These are phyloP conservation scores for Diaperis boleti DNA, from an alignment of 2,888 invertebrate species.

Conservation along the genomic window DNA sequence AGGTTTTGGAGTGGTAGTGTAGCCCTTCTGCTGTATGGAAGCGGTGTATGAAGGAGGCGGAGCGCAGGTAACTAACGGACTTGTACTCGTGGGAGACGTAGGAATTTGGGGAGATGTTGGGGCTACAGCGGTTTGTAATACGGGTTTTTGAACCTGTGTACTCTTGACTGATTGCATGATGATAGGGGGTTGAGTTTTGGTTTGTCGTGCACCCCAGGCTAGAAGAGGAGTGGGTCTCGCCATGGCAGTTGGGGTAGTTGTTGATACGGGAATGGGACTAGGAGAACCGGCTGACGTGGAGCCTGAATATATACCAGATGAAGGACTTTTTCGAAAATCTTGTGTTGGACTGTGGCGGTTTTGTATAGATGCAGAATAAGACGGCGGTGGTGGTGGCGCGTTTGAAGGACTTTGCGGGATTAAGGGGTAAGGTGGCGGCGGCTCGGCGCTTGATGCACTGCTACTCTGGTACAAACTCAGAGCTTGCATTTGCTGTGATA, in stretches of 20 bases:
- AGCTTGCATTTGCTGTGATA: constrained; percentile 90
- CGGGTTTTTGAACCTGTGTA: constrained; percentile 95
- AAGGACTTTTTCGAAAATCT: constrained; percentile 84
- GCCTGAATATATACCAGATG: constrained; percentile 88
- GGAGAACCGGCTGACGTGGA: constrained; percentile 85
- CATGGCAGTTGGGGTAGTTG: constrained; percentile 74
- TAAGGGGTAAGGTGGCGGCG: constrained; percentile 72
- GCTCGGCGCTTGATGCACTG: constrained; percentile 72
- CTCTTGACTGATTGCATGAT: constrained; percentile 98
- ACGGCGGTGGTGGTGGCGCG: constrained; percentile 82
- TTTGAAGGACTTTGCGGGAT: constrained; percentile 69
- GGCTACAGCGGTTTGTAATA: constrained; percentile 95
- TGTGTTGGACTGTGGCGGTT: constrained; percentile 89
- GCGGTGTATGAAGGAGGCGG: constrained; percentile 88
- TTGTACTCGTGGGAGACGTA: constrained; percentile 65
- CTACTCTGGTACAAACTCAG: constrained; percentile 80
- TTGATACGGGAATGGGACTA: constrained; percentile 79
- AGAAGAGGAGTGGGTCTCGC: constrained; percentile 85
- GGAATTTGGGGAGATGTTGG: constrained; percentile 82
- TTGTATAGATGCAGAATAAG: constrained; percentile 88
- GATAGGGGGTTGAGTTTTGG: constrained; percentile 91
- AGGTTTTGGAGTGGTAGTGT: constrained; percentile 61
- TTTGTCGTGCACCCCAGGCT: constrained; percentile 88
- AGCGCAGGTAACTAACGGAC: constrained; percentile 68
- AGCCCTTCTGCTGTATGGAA: constrained; percentile 81